Percentiles rank a stretch among this genome's conserved stretches.
These are phyloP conservation scores for Nesometra sesokonis DNA, from an alignment of 35 echinoderm and acorn worm genomes.

Conservation along the genomic window DNA sequence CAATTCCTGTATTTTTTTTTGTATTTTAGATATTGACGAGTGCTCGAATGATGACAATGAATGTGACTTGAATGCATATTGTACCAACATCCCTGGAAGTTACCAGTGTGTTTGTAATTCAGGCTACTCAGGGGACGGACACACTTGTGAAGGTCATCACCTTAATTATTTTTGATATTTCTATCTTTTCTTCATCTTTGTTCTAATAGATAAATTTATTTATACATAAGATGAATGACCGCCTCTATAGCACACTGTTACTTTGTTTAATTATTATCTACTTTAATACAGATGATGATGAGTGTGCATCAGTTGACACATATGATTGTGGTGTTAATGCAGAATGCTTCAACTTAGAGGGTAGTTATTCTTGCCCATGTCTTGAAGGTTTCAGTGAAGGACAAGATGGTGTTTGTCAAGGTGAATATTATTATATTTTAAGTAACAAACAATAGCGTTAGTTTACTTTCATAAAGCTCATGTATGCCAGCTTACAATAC, in stretches of 20 bases:
- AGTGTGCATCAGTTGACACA: neutral
- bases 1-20: too few relatives aligned
- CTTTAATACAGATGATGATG: constrained; percentile 12
- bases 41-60: constrained; percentile 10
- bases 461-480: too few relatives aligned
- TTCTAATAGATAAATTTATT: neutral
- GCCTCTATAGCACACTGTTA: neutral
- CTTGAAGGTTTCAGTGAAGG: neutral
- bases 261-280: neutral
- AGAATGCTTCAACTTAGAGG: constrained; percentile 11
- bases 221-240: neutral
- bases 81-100: constrained; percentile 49
- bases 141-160: constrained; percentile 41
- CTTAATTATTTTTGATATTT: neutral
- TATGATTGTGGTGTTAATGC: neutral
- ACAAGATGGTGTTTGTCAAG: neutral
- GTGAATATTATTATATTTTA: neutral
- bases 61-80: constrained; percentile 39
- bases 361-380: neutral
- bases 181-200: neutral
- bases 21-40: constrained; percentile 36
- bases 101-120: constrained; percentile 41
- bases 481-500: too few relatives aligned
- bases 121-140: constrained; percentile 39
- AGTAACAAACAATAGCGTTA: too few relatives aligned